Base-by-base conservation (phyloP, 2,797 vertebrate species). In the Sebastes oblongus region DNA sequence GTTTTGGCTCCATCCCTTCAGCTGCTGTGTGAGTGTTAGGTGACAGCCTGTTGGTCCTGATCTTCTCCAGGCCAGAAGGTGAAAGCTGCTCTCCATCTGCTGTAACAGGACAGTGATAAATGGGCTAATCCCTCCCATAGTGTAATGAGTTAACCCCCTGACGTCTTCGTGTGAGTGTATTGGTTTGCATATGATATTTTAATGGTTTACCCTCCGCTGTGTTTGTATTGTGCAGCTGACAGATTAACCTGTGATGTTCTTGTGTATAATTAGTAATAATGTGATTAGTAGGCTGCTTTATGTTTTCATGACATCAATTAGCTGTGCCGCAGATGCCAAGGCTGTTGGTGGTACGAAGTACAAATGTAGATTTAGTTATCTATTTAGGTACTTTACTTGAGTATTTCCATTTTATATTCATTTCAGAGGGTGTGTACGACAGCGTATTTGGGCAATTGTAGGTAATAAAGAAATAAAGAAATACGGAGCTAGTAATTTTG, bases 21-120 rank as follows among this genome's bases (percentile, higher is more conserved):
- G 54, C 65, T 75, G 56, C 36, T 68, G 29, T 68, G 29, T 20
- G 6, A 64, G 54, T 4, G 25, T 59, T 67, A 8, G 52, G 72
- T 61, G 42, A 27, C 75, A 69, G 59, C 25, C 25, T 80, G 56
- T 67, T 66, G 68, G 55, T 74, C 16, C 13, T 72, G 62, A 83
- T 66, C 77, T 25, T 78, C 78, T 87, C 55, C 25, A 58, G 77
- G 39, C 76, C 80, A 81, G 82, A 76, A 80, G 83, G 75, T 75
- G 74, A 67, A 85, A 74, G 72, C 54, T 22, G 54, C 20, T 77
- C 68, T 77, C 85, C 85, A 75, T 90, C 88, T 91, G 88, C 80
- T 77, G 25, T 34, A 62, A 52, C 32, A 32, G 78, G 81, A 77
- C 80, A 27, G 22, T 78, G 81, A 75, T 75, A 64, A 83, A 84